Evolutionary conservation across 1,140 invertebrate species (phyloP).

Genomic region (Polypedilum vanderplanki): DNA sequence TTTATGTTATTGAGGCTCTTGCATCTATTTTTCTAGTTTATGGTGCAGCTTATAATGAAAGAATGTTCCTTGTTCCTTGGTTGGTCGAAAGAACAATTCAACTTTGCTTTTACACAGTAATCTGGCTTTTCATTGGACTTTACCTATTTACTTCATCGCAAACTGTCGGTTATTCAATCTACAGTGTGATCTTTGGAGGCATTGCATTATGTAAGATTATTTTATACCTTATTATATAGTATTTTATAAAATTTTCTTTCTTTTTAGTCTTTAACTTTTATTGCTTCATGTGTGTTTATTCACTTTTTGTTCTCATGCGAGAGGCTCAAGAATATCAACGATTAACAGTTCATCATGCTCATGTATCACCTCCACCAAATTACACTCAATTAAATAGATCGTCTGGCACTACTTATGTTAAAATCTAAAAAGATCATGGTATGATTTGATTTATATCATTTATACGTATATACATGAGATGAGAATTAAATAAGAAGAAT

Average conservation of each 20-base stretch:
- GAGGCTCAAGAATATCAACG: slow-evolving; percentile 25
- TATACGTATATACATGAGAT: neutral
- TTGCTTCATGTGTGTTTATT: slow-evolving; percentile 21
- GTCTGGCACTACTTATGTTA: neutral
- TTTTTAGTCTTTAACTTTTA: slow-evolving; percentile 23
- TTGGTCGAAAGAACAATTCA: neutral
- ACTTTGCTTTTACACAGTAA: neutral
- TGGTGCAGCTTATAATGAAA: neutral
- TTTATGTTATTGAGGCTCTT: neutral
- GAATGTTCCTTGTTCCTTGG: neutral
- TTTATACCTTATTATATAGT: neutral
- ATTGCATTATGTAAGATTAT: neutral
- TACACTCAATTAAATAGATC: no score
- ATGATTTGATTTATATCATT: neutral
- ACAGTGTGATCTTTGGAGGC: neutral
- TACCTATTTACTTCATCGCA: neutral
- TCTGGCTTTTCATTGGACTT: neutral
- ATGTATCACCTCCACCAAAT: neutral
- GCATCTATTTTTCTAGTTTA: neutral
- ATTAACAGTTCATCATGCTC: neutral
- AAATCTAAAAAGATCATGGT: neutral
- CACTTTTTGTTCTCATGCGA: slow-evolving; percentile 1
- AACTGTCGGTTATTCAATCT: neutral
- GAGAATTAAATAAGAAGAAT: no score
- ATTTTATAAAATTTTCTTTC: neutral